Evolutionary conservation across 2,113 vertebrate genomes (phyloP).

Genomic region (Suncus etruscus): DNA sequence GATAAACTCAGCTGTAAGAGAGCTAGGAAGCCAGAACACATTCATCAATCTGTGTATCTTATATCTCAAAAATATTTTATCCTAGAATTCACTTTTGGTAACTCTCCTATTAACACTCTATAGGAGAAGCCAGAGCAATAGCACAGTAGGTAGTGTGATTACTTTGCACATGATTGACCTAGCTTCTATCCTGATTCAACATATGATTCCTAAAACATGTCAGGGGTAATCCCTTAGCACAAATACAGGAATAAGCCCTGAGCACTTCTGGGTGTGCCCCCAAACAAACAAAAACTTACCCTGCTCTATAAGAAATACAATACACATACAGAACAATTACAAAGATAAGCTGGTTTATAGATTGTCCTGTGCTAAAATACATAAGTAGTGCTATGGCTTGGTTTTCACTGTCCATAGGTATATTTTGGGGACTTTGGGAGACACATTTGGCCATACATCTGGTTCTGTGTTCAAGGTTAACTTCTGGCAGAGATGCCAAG

Average conservation of each 20-base stretch:
- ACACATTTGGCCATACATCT: too few species aligned
- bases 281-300: too few species aligned
- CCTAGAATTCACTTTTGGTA: conserved; percentile 17
- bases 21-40: conserved; percentile 20
- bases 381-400: background rate
- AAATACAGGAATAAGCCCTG: too few species aligned
- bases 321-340: conserved; percentile 8
- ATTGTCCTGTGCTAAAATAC: conserved; percentile 5
- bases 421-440: too few species aligned
- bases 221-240: too few species aligned
- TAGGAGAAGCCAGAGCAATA: background rate
- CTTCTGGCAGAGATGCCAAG: too few species aligned
- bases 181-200: too few species aligned
- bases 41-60: conserved; percentile 8
- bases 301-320: conserved; percentile 26
- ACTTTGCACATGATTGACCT: too few species aligned
- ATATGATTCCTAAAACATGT: too few species aligned
- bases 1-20: conserved; percentile 10
- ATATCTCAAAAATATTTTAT: conserved; percentile 34
- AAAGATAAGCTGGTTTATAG: background rate
- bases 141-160: too few species aligned
- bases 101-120: background rate
- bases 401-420: conserved; percentile 2
- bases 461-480: too few species aligned
- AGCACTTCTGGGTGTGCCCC: too few species aligned